Evolutionary conservation across 2,888 invertebrate species (phyloP), one percentile per base, ranked within the genome.

Genomic region (Brachycybe producta): DNA sequence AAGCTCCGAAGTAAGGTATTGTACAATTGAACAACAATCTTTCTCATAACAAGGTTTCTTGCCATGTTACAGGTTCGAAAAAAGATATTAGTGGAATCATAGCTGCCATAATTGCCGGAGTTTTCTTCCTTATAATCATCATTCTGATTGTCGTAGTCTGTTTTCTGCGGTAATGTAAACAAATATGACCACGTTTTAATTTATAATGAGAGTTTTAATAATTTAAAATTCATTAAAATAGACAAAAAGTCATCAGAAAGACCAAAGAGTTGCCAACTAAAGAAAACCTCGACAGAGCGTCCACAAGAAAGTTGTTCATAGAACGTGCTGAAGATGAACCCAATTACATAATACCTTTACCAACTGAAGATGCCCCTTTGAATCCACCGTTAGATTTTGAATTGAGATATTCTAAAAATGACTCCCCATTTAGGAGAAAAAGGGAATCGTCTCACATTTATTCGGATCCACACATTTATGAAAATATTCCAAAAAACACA

Each of bases 381-480:
- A 23, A 36, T n/a, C 47, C 47, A 38, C 23, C 23, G 1, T 2
- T 5, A 19, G 23, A 40, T 40, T 32, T 23, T 7, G 13, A 11
- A 30, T 3, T 21, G 13, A 32, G 34, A 21, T 24, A 43, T n/a
- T n/a, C n/a, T n/a, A n/a, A n/a, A n/a, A n/a, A n/a, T n/a, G n/a
- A n/a, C n/a, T n/a, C n/a, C n/a, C n/a, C n/a, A n/a, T n/a, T n/a
- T n/a, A n/a, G n/a, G n/a, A 24, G 23, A 2, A 13, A 26, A 23
- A 15, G 26, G 8, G 19, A 36, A 23, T 36, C 36, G 34, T 47
- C 47, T 23, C 23, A 47, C 27, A 47, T 47, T 23, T 47, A 47
- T 21, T 28, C 47, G n/a, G 47, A 47, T 15, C 38, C 38, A 8
- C 38, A 47, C 27, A 27, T 47, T 26, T 47, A 47, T 19, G 36